Conservation (phyloP, 37 sponge, comb jelly and placozoan species). For the Sycon ciliatum region DNA sequence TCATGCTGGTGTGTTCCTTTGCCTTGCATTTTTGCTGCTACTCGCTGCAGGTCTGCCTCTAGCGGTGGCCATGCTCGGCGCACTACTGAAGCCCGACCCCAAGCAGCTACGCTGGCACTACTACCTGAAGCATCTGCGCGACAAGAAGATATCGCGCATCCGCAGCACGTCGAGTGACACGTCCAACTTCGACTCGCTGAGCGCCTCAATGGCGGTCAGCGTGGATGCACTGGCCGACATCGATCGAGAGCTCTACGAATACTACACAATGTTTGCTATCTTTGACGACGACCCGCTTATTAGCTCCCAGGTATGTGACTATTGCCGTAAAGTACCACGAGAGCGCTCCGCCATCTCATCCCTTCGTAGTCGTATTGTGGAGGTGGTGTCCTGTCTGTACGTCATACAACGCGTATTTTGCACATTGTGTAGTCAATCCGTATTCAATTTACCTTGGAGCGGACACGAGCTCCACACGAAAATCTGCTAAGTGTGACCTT, state of each 20-base stretch:
- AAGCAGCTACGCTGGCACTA: constrained; percentile 27
- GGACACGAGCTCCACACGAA: no score
- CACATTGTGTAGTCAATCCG: no score
- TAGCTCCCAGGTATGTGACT: constrained; percentile 18
- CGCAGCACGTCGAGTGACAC: constrained; percentile 2
- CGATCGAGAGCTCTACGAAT: constrained; percentile 27
- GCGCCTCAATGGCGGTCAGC: constrained; percentile 53
- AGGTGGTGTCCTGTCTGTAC: no score
- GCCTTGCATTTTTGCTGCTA: no score
- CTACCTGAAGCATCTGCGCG: constrained; percentile 31
- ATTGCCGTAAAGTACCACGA: no score
- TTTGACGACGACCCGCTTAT: constrained; percentile 53
- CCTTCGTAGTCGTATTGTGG: no score
- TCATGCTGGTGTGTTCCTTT: no score
- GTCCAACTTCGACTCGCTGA: constrained; percentile 31
- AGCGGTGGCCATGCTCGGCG: constrained; percentile 49
- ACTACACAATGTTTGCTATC: constrained; percentile 40
- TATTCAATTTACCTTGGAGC: no score
- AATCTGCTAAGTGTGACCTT: no score
- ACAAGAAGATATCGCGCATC: constrained; percentile 17
- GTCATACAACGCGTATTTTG: no score
- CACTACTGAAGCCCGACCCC: constrained; percentile 20
- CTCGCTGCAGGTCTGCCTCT: no score
- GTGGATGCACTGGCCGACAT: constrained; percentile 34
- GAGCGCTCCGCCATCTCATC: no score